phyloP scores from a whole-genome alignment of 30 jellyfish, hydroid and myxozoan genomes.

The Rhopilema esculentum region DNA sequence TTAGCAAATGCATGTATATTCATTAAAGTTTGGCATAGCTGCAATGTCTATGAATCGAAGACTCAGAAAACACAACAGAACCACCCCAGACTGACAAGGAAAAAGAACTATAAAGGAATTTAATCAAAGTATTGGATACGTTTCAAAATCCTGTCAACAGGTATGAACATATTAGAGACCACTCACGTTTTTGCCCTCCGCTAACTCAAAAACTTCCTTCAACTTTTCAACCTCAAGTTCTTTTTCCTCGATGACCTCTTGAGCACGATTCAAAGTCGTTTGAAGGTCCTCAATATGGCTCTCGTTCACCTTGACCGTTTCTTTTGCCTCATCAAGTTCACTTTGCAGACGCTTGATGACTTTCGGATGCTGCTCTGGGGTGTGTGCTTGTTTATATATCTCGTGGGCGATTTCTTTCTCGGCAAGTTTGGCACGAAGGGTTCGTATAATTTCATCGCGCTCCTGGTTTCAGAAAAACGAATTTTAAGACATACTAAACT shows the following conservation, averaged over 20 bases:
- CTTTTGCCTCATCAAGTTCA: conserved; percentile 87
- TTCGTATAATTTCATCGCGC: conserved; percentile 79
- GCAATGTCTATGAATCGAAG: too few relatives aligned
- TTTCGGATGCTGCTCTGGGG: conserved; percentile 80
- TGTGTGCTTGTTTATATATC: conserved; percentile 70
- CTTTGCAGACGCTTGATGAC: conserved; percentile 41
- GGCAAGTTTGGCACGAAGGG: conserved; percentile 73
- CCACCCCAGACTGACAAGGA: too few relatives aligned
- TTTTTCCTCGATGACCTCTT: conserved; percentile 67
- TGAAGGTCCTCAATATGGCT: conserved; percentile 78
- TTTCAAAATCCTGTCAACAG: too few relatives aligned
- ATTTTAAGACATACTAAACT: too few relatives aligned
- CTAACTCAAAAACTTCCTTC: conserved; percentile 67
- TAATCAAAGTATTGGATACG: too few relatives aligned
- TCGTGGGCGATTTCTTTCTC: conserved; percentile 75
- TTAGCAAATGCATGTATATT: too few relatives aligned
- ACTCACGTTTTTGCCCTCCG: not conserved
- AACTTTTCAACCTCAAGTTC: conserved; percentile 85
- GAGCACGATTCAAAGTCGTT: conserved; percentile 41
- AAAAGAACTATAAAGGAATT: too few relatives aligned
- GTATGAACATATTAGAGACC: too few relatives aligned
- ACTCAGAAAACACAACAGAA: too few relatives aligned
- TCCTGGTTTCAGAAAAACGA: too few relatives aligned
- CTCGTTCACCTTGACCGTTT: conserved; percentile 77
- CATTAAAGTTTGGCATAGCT: too few relatives aligned